Evolutionary conservation across 2,888 invertebrate genomes (phyloP).

Genomic region (Amphimallon solstitiale): DNA sequence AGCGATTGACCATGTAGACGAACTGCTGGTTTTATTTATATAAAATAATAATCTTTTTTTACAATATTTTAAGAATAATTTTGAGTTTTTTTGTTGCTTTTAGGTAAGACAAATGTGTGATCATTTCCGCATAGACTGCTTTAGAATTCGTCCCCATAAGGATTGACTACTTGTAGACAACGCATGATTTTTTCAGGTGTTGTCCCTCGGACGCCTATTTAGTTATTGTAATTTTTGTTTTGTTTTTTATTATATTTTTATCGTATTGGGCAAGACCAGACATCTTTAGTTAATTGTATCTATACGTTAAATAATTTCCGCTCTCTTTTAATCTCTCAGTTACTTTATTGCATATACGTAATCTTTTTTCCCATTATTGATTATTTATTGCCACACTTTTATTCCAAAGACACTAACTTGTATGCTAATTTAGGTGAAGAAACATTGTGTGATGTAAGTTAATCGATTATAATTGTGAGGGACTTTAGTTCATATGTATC

Average conservation of each 20-base stretch:
- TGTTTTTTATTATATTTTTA: constrained; percentile 11
- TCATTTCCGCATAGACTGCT: constrained; percentile 91
- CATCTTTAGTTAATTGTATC: constrained; percentile 22
- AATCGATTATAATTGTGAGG: constrained; percentile 14
- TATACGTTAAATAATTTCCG: background rate
- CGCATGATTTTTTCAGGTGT: constrained; percentile 60
- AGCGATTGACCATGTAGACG: too few relatives aligned
- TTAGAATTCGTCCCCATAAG: constrained; percentile 66
- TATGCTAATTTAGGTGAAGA: background rate
- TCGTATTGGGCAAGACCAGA: constrained; percentile 17
- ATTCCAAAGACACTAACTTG: constrained; percentile 16
- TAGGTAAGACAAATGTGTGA: constrained; percentile 96
- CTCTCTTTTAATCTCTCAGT: background rate
- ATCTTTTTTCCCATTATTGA: too few relatives aligned
- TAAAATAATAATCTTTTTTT: too few relatives aligned
- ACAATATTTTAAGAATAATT: too few relatives aligned
- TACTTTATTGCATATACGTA: too few relatives aligned
- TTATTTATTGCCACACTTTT: constrained; percentile 18
- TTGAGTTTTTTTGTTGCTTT: constrained; percentile 54
- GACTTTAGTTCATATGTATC: constrained; percentile 18
- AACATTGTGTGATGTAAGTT: constrained; percentile 24
- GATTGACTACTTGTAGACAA: constrained; percentile 64
- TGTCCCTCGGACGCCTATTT: constrained; percentile 59
- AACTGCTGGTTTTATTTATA: too few relatives aligned
- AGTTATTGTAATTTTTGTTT: constrained; percentile 37